A percentile compares a stretch with the other conserved stretches of the same genome.
phyloP scores from a whole-genome alignment of 1,140 invertebrate species.

The Cydia pomonella region DNA sequence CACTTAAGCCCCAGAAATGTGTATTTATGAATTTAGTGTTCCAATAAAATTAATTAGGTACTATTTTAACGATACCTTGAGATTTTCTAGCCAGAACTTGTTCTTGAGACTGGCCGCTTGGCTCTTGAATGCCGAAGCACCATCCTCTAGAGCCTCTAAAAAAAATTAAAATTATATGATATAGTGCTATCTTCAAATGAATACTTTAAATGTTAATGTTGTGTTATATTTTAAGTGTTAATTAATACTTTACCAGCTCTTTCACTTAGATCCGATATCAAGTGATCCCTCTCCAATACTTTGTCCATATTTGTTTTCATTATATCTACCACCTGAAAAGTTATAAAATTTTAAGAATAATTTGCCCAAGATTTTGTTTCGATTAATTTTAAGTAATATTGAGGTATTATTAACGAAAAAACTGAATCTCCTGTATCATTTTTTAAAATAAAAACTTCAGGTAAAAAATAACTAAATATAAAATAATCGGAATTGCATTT shows the following conservation, averaged over 20 bases:
- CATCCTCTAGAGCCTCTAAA: conserved; percentile 94
- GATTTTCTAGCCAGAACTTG: conserved; percentile 99
- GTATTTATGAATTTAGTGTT: background rate
- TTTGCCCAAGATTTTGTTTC: too few relatives aligned
- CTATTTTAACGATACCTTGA: conserved; percentile 86
- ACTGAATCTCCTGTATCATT: too few relatives aligned
- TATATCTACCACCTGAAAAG: conserved; percentile 90
- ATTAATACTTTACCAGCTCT: conserved; percentile 83
- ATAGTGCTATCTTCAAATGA: background rate
- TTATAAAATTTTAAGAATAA: too few relatives aligned
- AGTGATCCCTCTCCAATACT: conserved; percentile 96
- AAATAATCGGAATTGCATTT: too few relatives aligned
- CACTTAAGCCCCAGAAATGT: background rate
- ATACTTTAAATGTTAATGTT: background rate
- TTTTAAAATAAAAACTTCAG: too few relatives aligned
- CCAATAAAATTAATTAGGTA: background rate
- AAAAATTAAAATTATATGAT: background rate
- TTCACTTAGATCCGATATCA: conserved; percentile 97
- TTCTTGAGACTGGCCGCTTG: conserved; percentile 98
- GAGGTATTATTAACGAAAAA: too few relatives aligned
- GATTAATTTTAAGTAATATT: too few relatives aligned
- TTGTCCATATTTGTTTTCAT: conserved; percentile 99
- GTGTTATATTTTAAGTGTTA: too few relatives aligned
- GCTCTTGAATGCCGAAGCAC: conserved; percentile 98
- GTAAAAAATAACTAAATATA: too few relatives aligned